These are phyloP conservation scores for Scyliorhinus canicula DNA, from an alignment of 2,797 vertebrate genomes.

Conservation along the genomic window DNA sequence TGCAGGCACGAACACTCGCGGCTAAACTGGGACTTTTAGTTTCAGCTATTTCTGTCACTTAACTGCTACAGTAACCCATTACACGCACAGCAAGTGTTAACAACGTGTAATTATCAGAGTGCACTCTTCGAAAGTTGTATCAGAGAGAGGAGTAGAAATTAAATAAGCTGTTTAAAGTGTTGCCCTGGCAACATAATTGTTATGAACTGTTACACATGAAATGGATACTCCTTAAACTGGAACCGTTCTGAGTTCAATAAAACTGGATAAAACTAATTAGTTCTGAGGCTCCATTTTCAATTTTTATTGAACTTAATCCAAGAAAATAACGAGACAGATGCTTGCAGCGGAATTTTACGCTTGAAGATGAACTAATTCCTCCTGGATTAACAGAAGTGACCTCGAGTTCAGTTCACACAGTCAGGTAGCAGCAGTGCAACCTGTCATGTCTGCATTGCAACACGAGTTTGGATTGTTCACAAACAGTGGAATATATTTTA, in stretches of 20 bases:
- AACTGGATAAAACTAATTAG: not conserved
- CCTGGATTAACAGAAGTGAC: not conserved
- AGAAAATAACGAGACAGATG: not conserved
- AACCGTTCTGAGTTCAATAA: not conserved
- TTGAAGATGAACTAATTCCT: not conserved
- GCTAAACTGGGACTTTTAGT: not conserved
- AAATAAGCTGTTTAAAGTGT: not conserved
- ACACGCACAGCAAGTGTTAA: conserved; percentile 5
- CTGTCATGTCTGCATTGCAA: not conserved
- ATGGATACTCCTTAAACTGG: not conserved
- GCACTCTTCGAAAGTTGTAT: not conserved
- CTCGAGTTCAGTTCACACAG: not conserved
- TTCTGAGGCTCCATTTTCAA: not conserved
- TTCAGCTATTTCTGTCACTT: not conserved
- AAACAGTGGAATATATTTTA: not conserved
- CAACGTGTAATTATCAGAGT: not conserved
- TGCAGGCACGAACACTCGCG: not conserved
- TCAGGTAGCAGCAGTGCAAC: not conserved
- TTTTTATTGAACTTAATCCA: not conserved
- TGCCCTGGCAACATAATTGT: not conserved
- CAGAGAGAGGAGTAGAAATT: not conserved
- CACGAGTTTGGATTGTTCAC: not conserved
- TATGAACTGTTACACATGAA: not conserved
- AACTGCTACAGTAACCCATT: not conserved
- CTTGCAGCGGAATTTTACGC: not conserved